phyloP scores from a whole-genome alignment of 2,113 vertebrate species.

The Cochlearius cochlearius region DNA sequence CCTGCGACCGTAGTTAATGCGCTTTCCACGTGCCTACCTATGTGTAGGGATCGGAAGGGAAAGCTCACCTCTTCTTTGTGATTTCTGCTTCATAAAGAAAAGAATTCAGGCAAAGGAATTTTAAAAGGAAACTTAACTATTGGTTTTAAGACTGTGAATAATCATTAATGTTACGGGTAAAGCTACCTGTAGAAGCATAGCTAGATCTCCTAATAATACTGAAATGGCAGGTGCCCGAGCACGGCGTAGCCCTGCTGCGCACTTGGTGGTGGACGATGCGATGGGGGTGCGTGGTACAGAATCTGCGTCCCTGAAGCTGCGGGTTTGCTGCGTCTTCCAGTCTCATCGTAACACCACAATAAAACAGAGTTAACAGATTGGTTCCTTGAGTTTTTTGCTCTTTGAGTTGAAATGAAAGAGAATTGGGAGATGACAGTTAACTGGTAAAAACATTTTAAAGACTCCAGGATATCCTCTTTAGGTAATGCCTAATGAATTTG shows the following conservation, averaged over 20 bases:
- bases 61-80: neutral
- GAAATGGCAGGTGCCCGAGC: neutral
- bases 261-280: neutral
- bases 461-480: neutral
- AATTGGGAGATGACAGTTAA: neutral
- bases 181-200: neutral
- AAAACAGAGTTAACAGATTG: neutral
- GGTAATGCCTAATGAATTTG: neutral
- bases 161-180: neutral
- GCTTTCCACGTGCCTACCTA: fast-evolving
- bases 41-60: neutral
- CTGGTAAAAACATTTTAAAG: neutral
- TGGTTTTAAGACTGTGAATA: neutral
- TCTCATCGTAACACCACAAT: neutral
- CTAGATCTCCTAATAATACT: neutral
- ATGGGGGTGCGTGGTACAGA: neutral
- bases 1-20: neutral
- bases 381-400: neutral
- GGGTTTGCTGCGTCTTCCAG: fast-evolving
- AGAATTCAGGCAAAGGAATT: neutral
- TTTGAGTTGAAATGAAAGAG: neutral
- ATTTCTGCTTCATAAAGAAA: neutral
- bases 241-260: neutral
- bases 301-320: neutral
- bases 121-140: neutral